Conservation (phyloP, 37 sponge, comb jelly and placozoan genomes). For the Tethya wilhelma region DNA sequence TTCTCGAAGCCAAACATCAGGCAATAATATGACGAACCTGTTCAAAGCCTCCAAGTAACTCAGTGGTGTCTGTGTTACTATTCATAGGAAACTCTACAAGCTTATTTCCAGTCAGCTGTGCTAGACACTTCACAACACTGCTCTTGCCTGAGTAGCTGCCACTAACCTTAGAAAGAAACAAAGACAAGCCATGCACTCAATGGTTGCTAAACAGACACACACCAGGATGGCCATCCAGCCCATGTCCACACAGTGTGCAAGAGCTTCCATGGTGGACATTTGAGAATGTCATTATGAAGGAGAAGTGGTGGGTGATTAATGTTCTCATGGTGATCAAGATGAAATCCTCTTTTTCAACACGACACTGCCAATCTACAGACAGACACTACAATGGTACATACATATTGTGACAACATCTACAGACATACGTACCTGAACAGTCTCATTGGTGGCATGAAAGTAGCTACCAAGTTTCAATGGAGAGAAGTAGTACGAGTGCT, state of each 20-base stretch:
- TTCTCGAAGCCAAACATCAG: too few relatives aligned
- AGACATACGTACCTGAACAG: slow-evolving; percentile 43
- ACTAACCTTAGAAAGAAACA: too few relatives aligned
- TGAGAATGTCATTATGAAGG: slow-evolving; percentile 68
- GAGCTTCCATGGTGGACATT: slow-evolving; percentile 67
- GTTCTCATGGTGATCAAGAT: neutral
- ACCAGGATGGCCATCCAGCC: slow-evolving; percentile 96
- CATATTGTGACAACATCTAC: too few relatives aligned
- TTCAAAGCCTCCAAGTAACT: slow-evolving; percentile 95
- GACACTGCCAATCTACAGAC: slow-evolving; percentile 66
- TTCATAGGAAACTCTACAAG: slow-evolving; percentile 91
- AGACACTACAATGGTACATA: too few relatives aligned
- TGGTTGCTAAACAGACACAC: too few relatives aligned
- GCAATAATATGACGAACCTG: too few relatives aligned
- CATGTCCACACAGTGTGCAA: slow-evolving; percentile 79
- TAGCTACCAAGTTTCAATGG: slow-evolving; percentile 18
- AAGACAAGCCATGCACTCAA: too few relatives aligned
- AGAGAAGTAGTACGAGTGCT: neutral
- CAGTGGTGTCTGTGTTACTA: slow-evolving; percentile 90
- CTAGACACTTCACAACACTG: slow-evolving; percentile 70
- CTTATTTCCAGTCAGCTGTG: slow-evolving; percentile 83
- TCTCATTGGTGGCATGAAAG: slow-evolving; percentile 17
- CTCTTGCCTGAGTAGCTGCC: slow-evolving; percentile 82
- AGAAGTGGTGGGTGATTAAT: neutral
- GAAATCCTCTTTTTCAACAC: slow-evolving; percentile 9